Base-by-base conservation (phyloP, 2,113 vertebrate species). In the Solea solea region DNA sequence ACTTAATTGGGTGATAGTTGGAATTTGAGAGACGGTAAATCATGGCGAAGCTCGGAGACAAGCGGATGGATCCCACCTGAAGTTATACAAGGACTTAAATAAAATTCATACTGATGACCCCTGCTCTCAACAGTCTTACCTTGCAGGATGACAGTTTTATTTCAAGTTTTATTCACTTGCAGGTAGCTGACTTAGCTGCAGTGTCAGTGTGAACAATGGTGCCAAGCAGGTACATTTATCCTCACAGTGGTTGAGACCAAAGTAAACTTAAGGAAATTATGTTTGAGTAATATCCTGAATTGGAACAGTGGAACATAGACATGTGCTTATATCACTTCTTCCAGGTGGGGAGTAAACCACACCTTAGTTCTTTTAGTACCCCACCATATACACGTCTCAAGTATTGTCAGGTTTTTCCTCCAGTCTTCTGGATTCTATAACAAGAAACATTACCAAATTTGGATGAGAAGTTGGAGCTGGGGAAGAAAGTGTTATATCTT, bases 21-120 rank as follows among this genome's bases (percentile, higher is more conserved):
- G 58, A 74, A 76, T 53, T 76, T 51, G 13, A 52, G 39, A 54
- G 64, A 55, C 54, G 34, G 49, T 42, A 56, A 50, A 75, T 72
- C 50, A 42, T 40, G 56, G 50, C 2, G 1, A 28, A 45, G 52
- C 53, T 53, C 3, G 11, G 56, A 54, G 67, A 65, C 46, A 40
- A 65, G 53, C 64, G 54, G 60, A 81, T 65, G 63, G 48, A 74
- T 74, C 16, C 25, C 16, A 45, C 13, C 55, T 77, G 46, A 80
- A 81, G 78, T 60, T 66, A 34, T 34, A 63, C 44, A 84, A 54
- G 28, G 70, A 77, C 40, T 69, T 72, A 41, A 80, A 75, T 76
- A 53, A 60, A 74, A 67, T 62, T 57, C 45, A 67, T 77, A 62
- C 16, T n/a, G 70, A 45, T 60, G 65, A 81, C 48, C 62, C 51